Evolutionary conservation across 2,797 vertebrate species (phyloP).

Genomic region (Lycodopsis pacificus): DNA sequence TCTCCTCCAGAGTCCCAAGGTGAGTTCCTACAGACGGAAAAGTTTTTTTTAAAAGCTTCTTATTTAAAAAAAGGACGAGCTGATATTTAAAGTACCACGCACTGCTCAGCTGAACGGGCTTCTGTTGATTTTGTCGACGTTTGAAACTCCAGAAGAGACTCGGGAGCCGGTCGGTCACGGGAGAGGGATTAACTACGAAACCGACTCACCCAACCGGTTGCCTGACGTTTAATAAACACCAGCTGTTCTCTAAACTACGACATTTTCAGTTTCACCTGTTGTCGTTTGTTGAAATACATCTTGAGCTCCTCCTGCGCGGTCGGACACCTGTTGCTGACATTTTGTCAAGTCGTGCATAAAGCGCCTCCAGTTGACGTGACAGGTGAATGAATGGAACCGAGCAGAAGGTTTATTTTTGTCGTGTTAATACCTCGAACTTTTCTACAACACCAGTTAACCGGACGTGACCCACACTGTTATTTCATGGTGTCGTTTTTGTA

Average conservation of each 20-base stretch:
- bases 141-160: constrained; percentile 27
- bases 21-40: constrained; percentile 68
- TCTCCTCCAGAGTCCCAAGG: constrained; percentile 84
- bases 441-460: neutral
- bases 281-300: neutral
- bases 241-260: neutral
- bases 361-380: constrained; percentile 51
- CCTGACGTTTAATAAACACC: constrained; percentile 31
- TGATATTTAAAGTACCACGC: accelerated
- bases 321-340: constrained; percentile 78
- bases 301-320: neutral
- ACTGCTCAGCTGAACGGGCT: accelerated
- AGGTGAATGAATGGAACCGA: constrained; percentile 64
- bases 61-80: neutral
- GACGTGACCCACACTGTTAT: neutral
- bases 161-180: constrained; percentile 73
- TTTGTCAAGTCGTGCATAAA: constrained; percentile 22
- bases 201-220: constrained; percentile 64
- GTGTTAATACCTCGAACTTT: neutral
- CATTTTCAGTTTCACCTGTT: neutral
- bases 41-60: constrained; percentile 20
- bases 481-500: no score
- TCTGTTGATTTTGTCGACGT: neutral
- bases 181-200: constrained; percentile 78
- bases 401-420: neutral